These are phyloP conservation scores for Philotrypesis tridentata DNA, from an alignment of 1,140 invertebrate species.

Conservation along the genomic window DNA sequence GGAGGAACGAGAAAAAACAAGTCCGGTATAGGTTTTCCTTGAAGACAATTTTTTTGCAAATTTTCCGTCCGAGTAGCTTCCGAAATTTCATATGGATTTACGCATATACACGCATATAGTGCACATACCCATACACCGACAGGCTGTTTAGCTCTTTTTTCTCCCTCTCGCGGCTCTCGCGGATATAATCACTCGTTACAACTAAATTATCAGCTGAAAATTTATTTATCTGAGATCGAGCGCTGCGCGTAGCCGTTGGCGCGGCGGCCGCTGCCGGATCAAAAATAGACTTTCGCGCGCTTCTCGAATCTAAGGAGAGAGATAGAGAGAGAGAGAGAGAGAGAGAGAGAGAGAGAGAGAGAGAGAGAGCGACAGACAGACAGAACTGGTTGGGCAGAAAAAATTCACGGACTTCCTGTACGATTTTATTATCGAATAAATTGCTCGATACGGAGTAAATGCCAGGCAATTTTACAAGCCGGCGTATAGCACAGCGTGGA, in stretches of 20 bases:
- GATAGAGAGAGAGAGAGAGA: too few species aligned
- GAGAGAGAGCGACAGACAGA: background rate
- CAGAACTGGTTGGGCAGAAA: slow-evolving; percentile 14
- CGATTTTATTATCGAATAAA: slow-evolving; percentile 45
- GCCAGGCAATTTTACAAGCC: slow-evolving; percentile 34
- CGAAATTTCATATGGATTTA: too few species aligned
- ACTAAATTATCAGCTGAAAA: background rate
- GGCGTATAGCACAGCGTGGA: background rate
- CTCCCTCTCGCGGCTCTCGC: background rate
- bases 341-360: too few species aligned
- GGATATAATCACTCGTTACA: background rate
- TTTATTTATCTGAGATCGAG: background rate
- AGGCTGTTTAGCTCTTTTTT: background rate
- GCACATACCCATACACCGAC: too few species aligned
- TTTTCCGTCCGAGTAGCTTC: too few species aligned
- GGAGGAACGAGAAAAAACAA: too few species aligned
- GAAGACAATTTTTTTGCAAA: too few species aligned
- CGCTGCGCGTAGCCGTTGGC: too few species aligned
- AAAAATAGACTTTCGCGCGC: background rate
- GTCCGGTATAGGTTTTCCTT: too few species aligned
- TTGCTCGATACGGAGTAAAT: slow-evolving; percentile 42
- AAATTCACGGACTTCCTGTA: slow-evolving; percentile 35
- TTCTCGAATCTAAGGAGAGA: too few species aligned
- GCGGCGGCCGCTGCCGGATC: too few species aligned
- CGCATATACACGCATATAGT: too few species aligned